Conservation (phyloP, 2,888 invertebrate species). For the Ariolimax columbianus region DNA sequence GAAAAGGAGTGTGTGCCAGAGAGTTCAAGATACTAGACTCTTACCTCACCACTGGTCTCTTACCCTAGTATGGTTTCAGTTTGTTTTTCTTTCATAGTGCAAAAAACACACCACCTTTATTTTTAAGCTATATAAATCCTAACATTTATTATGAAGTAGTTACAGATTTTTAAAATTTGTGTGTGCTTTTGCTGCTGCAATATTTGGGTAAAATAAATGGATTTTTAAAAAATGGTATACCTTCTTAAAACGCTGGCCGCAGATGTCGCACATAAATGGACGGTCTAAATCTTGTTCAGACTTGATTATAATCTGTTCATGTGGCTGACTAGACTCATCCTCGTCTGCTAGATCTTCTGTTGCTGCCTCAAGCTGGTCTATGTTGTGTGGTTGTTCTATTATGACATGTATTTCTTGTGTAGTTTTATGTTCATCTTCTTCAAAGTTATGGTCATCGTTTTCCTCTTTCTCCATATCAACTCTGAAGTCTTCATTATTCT, state of each 20-base stretch:
- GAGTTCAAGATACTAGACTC: no score
- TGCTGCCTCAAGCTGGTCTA: background rate
- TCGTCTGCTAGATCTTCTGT: background rate
- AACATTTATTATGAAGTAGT: no score
- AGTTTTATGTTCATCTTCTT: background rate
- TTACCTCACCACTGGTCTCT: no score
- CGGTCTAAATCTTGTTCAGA: conserved; percentile 40
- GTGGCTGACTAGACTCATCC: background rate
- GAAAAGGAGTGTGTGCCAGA: no score
- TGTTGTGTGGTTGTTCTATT: conserved; percentile 21
- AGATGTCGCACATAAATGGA: conserved; percentile 63
- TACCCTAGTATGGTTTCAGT: no score
- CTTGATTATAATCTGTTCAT: background rate
- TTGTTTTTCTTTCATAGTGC: no score
- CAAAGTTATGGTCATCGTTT: conserved; percentile 21
- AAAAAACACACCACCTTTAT: no score
- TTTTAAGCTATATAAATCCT: no score
- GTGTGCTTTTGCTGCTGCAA: no score
- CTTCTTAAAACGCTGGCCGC: conserved; percentile 71
- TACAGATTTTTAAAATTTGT: no score
- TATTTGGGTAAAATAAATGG: background rate
- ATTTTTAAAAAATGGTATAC: conserved; percentile 50
- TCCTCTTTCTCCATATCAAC: conserved; percentile 28
- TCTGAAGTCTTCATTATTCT: conserved; percentile 57
- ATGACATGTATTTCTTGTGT: conserved; percentile 26